Conservation (phyloP, 2,113 vertebrate genomes). For the Oreochromis tanganicae region DNA sequence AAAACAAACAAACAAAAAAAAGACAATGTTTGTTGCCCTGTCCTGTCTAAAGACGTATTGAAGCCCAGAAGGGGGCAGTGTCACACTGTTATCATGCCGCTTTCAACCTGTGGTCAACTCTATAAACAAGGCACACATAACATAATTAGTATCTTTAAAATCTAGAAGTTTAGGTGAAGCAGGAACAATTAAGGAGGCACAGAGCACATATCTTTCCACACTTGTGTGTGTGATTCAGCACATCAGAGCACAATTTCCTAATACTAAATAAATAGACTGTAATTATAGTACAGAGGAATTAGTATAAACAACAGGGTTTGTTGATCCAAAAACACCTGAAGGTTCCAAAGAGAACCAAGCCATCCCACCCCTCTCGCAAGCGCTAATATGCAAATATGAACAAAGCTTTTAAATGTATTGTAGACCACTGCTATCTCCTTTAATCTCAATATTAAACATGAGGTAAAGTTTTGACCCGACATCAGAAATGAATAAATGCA, state of each 20-base stretch:
- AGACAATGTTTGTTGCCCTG: background rate
- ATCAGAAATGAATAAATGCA: background rate
- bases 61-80: constrained; percentile 65
- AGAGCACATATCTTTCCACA: background rate
- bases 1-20: background rate
- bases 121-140: background rate
- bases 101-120: background rate
- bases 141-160: background rate
- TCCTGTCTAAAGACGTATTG: background rate
- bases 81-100: constrained; percentile 4
- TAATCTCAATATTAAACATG: background rate
- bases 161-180: background rate
- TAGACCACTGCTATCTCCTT: background rate
- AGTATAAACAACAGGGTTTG: background rate
- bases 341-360: background rate
- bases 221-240: background rate
- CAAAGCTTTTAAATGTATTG: rapidly evolving
- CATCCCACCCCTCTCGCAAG: background rate
- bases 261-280: background rate
- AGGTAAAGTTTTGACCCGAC: background rate
- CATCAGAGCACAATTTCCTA: background rate
- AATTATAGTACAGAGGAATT: background rate
- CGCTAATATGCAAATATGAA: background rate
- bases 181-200: background rate
- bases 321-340: background rate